Conservation (phyloP, 2,113 vertebrate genomes). For the Thymallus thymallus region DNA sequence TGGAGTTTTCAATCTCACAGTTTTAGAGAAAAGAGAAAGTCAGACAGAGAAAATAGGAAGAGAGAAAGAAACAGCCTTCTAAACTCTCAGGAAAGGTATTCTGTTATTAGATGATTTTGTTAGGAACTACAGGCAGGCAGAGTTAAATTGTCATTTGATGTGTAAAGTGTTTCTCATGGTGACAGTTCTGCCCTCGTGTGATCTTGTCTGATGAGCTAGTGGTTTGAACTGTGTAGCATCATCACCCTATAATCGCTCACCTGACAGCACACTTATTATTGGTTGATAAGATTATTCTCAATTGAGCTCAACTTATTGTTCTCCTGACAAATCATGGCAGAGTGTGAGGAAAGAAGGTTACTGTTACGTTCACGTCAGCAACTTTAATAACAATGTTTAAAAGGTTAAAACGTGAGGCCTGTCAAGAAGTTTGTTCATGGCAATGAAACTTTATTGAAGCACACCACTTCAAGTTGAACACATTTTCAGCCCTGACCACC, state of each 20-base stretch:
- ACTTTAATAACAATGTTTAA: background rate
- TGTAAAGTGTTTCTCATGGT: background rate
- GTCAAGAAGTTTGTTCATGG: background rate
- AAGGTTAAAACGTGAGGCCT: background rate
- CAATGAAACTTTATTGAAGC: background rate
- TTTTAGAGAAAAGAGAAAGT: too few species aligned
- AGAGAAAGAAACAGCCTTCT: background rate
- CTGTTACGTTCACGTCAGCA: background rate
- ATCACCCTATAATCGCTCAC: slow-evolving; percentile 59
- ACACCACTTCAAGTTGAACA: too few species aligned
- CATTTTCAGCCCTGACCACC: background rate
- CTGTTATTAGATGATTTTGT: slow-evolving; percentile 1
- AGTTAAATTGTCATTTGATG: background rate
- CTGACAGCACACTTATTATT: slow-evolving; percentile 67
- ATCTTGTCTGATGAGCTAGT: slow-evolving; percentile 47
- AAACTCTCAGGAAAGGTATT: background rate
- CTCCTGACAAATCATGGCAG: slow-evolving; percentile 31
- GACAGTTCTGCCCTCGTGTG: slow-evolving; percentile 17
- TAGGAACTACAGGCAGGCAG: background rate
- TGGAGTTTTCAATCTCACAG: background rate
- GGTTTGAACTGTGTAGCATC: slow-evolving; percentile 39
- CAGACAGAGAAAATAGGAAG: background rate
- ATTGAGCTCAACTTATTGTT: slow-evolving; percentile 50
- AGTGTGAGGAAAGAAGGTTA: background rate
- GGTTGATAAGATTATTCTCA: slow-evolving; percentile 65